phyloP scores from a whole-genome alignment of 1,140 invertebrate genomes.

The Meteorus sp. region DNA sequence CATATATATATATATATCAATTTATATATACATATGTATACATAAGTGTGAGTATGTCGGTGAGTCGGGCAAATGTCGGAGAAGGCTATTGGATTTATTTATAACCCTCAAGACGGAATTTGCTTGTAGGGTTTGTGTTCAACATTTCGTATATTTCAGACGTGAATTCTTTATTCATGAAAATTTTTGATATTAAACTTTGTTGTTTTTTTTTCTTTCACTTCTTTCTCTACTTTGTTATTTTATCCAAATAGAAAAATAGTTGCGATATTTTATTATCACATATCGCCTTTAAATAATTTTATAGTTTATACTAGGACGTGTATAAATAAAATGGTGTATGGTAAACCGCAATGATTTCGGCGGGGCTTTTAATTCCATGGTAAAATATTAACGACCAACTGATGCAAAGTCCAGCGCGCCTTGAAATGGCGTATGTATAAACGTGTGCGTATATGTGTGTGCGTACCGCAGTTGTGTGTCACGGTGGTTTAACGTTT shows the following conservation, averaged over 20 bases:
- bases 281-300: no score
- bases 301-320: no score
- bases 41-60: background rate
- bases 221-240: no score
- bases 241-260: background rate
- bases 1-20: conserved; percentile 9
- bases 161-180: no score
- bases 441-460: background rate
- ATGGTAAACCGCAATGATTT: no score
- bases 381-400: background rate
- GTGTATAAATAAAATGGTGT: no score
- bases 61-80: conserved; percentile 16
- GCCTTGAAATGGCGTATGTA: no score
- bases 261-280: no score
- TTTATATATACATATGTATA: conserved; percentile 1
- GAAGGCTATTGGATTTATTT: conserved; percentile 28
- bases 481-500: conserved; percentile 27
- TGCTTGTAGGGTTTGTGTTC: conserved; percentile 20
- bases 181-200: no score
- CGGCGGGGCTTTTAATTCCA: no score
- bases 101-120: conserved; percentile 28
- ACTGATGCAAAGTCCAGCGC: no score
- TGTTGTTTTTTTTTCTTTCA: no score
- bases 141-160: background rate
- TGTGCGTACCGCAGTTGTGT: background rate